Evolutionary conservation across 2,797 vertebrate genomes (phyloP).

Genomic region (Semaprochilodus insignis): DNA sequence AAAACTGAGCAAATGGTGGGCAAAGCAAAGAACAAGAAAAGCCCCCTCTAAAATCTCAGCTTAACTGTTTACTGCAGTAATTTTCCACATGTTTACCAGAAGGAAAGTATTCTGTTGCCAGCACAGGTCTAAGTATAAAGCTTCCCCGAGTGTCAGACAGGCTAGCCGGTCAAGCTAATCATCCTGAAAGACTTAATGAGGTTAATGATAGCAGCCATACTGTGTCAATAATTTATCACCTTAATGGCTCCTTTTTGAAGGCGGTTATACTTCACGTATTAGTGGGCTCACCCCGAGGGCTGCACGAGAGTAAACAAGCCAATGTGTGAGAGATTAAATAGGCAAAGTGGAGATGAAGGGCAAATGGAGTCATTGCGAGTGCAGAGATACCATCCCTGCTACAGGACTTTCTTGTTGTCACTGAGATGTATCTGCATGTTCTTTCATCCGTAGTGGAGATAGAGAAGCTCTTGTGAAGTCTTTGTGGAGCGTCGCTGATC

Average conservation of each 20-base stretch:
- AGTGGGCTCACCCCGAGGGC: background rate
- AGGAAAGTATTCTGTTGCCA: too few relatives aligned
- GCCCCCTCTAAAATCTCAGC: too few relatives aligned
- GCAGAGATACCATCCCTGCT: background rate
- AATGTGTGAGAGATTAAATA: background rate
- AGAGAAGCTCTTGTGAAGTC: conserved; percentile 2
- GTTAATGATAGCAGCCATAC: conserved; percentile 44
- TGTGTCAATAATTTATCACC: conserved; percentile 37
- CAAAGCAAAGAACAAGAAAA: too few relatives aligned
- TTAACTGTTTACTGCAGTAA: too few relatives aligned
- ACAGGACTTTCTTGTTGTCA: background rate
- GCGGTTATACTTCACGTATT: conserved; percentile 37
- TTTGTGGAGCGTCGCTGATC: conserved; percentile 27
- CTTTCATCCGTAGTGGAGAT: conserved; percentile 15
- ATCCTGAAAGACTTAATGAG: conserved; percentile 29
- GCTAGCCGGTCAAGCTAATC: conserved; percentile 21
- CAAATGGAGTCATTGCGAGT: background rate
- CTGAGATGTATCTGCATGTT: background rate
- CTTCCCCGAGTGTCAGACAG: background rate
- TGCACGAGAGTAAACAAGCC: conserved; percentile 6
- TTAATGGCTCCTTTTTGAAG: conserved; percentile 42
- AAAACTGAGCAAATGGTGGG: too few relatives aligned
- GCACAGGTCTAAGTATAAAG: background rate
- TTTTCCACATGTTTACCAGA: too few relatives aligned
- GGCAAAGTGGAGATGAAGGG: background rate